Evolutionary conservation across 2,797 vertebrate genomes (phyloP).

Genomic region (Clarias fuscus): DNA sequence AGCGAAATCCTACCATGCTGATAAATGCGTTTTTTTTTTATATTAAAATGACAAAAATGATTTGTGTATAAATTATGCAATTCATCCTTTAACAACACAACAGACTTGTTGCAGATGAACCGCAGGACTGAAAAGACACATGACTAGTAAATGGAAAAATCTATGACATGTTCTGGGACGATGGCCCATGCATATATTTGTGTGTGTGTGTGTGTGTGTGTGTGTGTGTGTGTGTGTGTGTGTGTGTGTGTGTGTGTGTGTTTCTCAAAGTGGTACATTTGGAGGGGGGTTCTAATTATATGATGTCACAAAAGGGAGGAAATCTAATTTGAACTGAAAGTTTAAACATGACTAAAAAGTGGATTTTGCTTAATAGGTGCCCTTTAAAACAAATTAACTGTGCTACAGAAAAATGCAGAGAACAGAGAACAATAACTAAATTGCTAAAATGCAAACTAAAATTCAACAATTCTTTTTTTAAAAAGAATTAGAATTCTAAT

Average conservation of each 20-base stretch:
- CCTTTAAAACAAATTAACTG: background rate
- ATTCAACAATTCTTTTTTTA: background rate
- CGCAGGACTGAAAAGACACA: background rate
- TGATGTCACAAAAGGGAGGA: no score
- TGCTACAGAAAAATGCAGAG: background rate
- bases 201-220: background rate
- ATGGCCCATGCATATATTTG: background rate
- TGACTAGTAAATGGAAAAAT: slow-evolving; percentile 12
- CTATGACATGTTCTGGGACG: slow-evolving; percentile 5
- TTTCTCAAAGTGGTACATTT: background rate
- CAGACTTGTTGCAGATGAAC: background rate
- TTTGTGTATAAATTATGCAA: background rate
- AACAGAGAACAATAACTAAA: background rate
- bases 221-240: background rate
- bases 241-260: background rate
- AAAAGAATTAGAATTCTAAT: background rate
- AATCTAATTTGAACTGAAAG: no score
- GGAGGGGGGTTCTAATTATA: no score
- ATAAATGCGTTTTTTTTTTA: background rate
- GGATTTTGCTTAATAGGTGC: no score
- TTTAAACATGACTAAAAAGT: no score
- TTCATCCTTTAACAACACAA: background rate
- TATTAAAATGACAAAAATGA: background rate
- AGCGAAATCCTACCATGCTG: background rate
- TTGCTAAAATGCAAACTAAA: background rate